Evolutionary conservation across 2,888 invertebrate genomes (phyloP).

Genomic region (Cosmia trapezina): DNA sequence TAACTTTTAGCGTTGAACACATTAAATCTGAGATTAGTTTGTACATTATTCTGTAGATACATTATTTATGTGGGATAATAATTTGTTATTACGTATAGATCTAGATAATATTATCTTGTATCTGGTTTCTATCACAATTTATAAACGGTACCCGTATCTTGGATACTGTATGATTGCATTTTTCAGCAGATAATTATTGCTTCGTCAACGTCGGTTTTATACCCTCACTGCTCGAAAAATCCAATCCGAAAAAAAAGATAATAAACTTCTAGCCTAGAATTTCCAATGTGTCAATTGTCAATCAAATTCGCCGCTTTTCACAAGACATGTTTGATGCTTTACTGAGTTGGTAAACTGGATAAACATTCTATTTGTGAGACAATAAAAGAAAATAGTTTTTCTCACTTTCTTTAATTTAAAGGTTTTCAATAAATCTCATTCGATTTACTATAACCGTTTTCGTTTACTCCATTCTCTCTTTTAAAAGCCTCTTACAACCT

Average conservation of each 20-base stretch:
- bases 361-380: background rate
- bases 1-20: slow-evolving; percentile 49
- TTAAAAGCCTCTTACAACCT: slow-evolving; percentile 17
- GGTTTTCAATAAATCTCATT: slow-evolving; percentile 3
- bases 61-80: slow-evolving; percentile 45
- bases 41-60: slow-evolving; percentile 44
- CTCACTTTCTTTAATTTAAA: background rate
- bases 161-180: slow-evolving; percentile 21
- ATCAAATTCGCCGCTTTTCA: background rate
- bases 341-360: background rate
- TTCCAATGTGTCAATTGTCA: background rate
- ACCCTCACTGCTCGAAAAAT: background rate
- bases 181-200: slow-evolving; percentile 12
- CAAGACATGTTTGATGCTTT: background rate
- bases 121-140: slow-evolving; percentile 21
- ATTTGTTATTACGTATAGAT: slow-evolving; percentile 30
- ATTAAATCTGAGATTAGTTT: slow-evolving; percentile 47
- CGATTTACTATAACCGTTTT: background rate
- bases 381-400: background rate
- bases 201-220: slow-evolving; percentile 1
- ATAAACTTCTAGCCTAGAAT: background rate
- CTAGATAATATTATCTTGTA: slow-evolving; percentile 45
- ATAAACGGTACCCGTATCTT: background rate
- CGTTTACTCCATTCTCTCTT: slow-evolving; percentile 12
- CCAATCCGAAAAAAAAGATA: background rate